Conservation (phyloP, 2,888 invertebrate species). For the Clivina fossor region DNA sequence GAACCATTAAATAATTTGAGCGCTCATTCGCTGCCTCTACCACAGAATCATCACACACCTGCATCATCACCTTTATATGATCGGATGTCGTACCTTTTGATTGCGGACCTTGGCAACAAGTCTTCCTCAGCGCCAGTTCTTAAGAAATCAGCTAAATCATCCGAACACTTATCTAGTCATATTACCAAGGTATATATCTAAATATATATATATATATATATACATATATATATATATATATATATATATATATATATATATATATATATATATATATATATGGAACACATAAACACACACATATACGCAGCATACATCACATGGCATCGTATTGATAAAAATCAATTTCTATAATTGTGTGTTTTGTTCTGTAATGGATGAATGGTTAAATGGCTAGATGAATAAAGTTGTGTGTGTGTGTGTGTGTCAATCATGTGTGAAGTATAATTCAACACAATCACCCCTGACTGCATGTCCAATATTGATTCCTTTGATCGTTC, state of each 20-base stretch:
- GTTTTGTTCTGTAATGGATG: too few relatives aligned
- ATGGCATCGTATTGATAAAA: too few relatives aligned
- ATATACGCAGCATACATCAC: too few relatives aligned
- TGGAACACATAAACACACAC: neutral
- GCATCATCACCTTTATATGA: constrained; percentile 11
- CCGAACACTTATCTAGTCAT: constrained; percentile 37
- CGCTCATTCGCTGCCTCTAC: constrained; percentile 22
- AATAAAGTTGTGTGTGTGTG: neutral
- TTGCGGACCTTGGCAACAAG: constrained; percentile 47
- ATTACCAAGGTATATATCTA: constrained; percentile 44
- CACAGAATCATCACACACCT: constrained; percentile 12
- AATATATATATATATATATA: neutral
- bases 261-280: neutral
- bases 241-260: too few relatives aligned
- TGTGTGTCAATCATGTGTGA: constrained; percentile 29
- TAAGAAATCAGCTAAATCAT: constrained; percentile 44
- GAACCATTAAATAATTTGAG: constrained; percentile 20
- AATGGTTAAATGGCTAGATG: neutral
- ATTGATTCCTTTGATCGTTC: constrained; percentile 32
- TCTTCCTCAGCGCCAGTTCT: constrained; percentile 54
- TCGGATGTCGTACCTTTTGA: constrained; percentile 15
- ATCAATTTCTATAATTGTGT: too few relatives aligned
- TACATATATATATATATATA: neutral
- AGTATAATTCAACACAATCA: constrained; percentile 22
- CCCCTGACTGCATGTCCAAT: constrained; percentile 21